A percentile compares a stretch with the other conserved stretches of the same genome.
Conservation (phyloP, 2,888 invertebrate species). For the Euzophera pinguis region DNA sequence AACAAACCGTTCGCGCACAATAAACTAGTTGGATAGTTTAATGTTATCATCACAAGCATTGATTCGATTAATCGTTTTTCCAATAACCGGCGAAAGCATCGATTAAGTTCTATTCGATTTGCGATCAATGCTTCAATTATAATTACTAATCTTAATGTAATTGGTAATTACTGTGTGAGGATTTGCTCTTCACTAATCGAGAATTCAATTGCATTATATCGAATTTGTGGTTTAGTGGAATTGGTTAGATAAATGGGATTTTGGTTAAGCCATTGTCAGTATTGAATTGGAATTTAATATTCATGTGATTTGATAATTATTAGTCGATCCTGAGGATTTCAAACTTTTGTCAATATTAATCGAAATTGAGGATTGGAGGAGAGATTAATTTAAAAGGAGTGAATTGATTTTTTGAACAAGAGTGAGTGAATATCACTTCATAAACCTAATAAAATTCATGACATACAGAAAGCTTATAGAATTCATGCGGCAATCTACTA, state of each 20-base stretch:
- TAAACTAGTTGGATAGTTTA: no score
- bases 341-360: no score
- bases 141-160: slow-evolving; percentile 6
- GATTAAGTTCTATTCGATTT: slow-evolving; percentile 8
- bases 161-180: slow-evolving; percentile 3
- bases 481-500: no score
- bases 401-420: no score
- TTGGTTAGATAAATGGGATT: slow-evolving; percentile 6
- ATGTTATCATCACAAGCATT: not conserved
- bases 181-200: slow-evolving; percentile 2
- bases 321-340: not conserved
- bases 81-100: slow-evolving; percentile 11
- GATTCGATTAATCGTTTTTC: slow-evolving; percentile 9
- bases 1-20: no score
- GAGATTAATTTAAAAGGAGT: no score
- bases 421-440: no score
- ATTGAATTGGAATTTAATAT: not conserved
- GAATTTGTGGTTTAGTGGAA: slow-evolving; percentile 7
- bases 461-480: no score
- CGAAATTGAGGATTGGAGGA: no score
- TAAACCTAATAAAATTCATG: no score
- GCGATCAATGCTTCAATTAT: slow-evolving; percentile 1
- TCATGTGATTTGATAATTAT: not conserved
- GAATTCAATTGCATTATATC: slow-evolving; percentile 9
- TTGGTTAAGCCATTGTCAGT: not conserved